phyloP scores from a whole-genome alignment of 2,113 vertebrate species.

The Numida meleagris region DNA sequence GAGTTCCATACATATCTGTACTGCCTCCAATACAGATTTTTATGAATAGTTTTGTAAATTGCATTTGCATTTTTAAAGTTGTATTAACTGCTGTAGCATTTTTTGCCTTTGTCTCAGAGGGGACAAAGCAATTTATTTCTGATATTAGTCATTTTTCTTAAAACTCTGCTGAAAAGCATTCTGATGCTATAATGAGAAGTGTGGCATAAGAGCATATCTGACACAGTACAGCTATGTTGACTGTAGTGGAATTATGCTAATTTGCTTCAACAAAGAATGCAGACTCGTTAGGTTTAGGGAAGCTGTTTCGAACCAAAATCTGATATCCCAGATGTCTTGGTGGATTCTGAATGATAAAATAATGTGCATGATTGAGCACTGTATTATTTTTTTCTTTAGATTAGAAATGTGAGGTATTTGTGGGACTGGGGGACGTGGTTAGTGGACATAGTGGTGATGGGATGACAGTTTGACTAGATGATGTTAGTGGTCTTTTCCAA shows the following conservation, averaged over 20 bases:
- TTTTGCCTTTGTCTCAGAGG: neutral
- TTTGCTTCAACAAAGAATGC: neutral
- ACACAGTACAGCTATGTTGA: neutral
- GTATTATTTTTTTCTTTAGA: neutral
- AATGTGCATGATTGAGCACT: neutral
- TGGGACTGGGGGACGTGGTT: no score
- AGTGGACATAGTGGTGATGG: no score
- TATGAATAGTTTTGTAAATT: neutral
- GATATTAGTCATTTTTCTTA: neutral
- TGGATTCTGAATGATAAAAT: neutral
- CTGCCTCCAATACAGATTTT: neutral
- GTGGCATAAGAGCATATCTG: neutral
- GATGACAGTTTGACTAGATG: no score
- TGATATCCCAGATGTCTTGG: neutral
- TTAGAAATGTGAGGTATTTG: neutral
- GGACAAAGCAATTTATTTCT: neutral
- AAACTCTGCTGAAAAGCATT: neutral
- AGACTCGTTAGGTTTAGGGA: neutral
- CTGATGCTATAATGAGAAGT: neutral
- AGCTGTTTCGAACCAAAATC: neutral
- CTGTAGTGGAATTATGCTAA: neutral
- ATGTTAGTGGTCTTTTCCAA: no score
- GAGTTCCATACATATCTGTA: neutral
- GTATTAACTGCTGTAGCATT: neutral
- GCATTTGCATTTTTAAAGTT: neutral